Base-by-base conservation (phyloP, 2,113 vertebrate genomes). In the Engraulis encrasicolus region DNA sequence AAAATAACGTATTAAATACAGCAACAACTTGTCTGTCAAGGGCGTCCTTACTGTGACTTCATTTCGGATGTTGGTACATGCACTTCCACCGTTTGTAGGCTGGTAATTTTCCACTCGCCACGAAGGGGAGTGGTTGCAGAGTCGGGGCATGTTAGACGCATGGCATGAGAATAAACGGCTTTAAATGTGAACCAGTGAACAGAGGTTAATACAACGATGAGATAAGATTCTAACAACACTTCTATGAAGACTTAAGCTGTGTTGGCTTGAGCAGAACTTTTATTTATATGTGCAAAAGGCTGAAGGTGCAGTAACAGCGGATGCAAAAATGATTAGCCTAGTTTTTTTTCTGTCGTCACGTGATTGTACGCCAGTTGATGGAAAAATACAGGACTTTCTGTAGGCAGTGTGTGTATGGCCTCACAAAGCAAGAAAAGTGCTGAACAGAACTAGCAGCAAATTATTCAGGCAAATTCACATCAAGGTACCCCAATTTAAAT, bases 31-130 rank as follows among this genome's bases (percentile, higher is more conserved):
- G 66, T 74, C 66, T 74, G 66, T 74, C 27, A 74, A 74, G 66
- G 66, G 31, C 66, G 66, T 74, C 66, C 66, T 74, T 14, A 34
- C 31, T 34, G 66, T 74, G 66, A 74, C 66, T 74, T 74, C 31
- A 74, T 74, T 74, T 74, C 27, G 87, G 81, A 80, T 85, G 81
- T 54, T 78, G 71, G 87, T 88, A 90, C 91, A 91, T 91, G 89
- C 89, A 90, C 90, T 92, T 91, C 90, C 91, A 91, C 91, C 93
- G 93, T 93, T 94, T 90, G 91, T 94, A 93, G 92, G 93, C 95
- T 95, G 94, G 95, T 96, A 96, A 95, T 95, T 96, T 96, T 96
- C 95, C 95, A 96, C 94, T 94, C 93, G 94, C 94, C 93, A 92
- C 91, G 93, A 93, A 95, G 95, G 95, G 95, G 95, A 89, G 95